Conservation (phyloP, 92 coral and sea anemone species). For the Palythoa grandiflora region DNA sequence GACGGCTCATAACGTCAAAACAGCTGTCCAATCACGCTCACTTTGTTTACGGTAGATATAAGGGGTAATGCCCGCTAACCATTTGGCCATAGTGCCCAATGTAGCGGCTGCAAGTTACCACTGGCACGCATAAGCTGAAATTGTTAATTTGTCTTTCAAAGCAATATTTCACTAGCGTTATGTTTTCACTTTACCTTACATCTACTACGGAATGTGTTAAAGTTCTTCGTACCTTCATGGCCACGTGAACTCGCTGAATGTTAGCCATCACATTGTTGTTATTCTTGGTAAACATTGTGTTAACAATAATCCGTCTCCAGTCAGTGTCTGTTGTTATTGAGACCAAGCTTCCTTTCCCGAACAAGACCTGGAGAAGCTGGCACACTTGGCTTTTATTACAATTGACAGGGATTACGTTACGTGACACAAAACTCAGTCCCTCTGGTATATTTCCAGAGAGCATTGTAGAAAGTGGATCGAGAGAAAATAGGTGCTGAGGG, state of each 20-base stretch:
- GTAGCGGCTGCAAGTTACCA: no score
- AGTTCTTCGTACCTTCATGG: constrained; percentile 39
- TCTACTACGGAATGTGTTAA: no score
- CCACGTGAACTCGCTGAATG: constrained; percentile 47
- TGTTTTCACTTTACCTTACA: no score
- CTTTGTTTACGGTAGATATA: not conserved
- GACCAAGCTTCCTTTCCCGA: constrained; percentile 76
- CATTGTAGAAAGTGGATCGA: constrained; percentile 75
- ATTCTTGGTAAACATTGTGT: constrained; percentile 47
- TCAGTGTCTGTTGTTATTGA: constrained; percentile 48
- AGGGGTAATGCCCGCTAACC: no score
- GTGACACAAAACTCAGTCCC: constrained; percentile 80
- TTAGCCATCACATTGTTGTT: constrained; percentile 44
- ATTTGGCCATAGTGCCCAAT: no score
- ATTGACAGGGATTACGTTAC: constrained; percentile 56
- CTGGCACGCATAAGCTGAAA: no score
- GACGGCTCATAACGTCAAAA: no score
- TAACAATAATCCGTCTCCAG: constrained; percentile 34
- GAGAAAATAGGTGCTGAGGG: constrained; percentile 63
- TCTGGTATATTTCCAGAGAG: constrained; percentile 74
- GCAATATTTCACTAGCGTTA: not conserved
- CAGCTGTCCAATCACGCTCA: no score
- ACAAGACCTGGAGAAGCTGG: constrained; percentile 77
- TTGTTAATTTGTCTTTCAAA: no score
- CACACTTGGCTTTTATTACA: constrained; percentile 66